Percentiles rank a stretch among this genome's conserved stretches.
Evolutionary conservation across 2,888 invertebrate genomes (phyloP).

Genomic region (Carcina quercana): DNA sequence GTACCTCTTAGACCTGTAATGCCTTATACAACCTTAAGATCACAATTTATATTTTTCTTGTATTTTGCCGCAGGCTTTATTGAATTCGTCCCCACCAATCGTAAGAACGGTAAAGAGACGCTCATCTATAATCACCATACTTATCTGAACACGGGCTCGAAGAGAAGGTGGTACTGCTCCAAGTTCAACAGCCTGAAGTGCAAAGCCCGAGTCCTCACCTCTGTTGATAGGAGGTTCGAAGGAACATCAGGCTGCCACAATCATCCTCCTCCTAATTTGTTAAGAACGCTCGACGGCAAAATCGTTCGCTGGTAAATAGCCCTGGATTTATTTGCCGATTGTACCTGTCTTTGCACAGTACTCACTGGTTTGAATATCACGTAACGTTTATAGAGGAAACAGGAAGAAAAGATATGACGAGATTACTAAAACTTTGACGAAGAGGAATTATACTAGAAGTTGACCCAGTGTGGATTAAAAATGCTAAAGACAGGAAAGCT

Average conservation of each 20-base stretch:
- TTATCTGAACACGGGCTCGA: conserved; percentile 6
- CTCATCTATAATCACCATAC: conserved; percentile 22
- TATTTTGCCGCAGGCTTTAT: background rate
- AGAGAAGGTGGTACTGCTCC: conserved; percentile 20
- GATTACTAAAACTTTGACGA: too few relatives aligned
- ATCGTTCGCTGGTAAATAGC: background rate
- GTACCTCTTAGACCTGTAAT: too few relatives aligned
- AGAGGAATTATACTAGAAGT: too few relatives aligned
- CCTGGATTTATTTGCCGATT: too few relatives aligned
- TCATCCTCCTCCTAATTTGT: conserved; percentile 15
- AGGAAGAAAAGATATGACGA: too few relatives aligned
- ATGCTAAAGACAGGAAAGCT: too few relatives aligned
- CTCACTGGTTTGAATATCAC: too few relatives aligned
- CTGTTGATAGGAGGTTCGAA: conserved; percentile 7
- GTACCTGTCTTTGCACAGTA: too few relatives aligned
- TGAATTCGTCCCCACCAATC: conserved; percentile 17
- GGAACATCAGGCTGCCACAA: conserved; percentile 12
- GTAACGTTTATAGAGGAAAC: too few relatives aligned
- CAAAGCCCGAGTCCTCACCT: conserved; percentile 11
- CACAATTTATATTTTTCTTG: background rate
- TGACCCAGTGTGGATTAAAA: too few relatives aligned
- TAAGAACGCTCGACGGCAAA: background rate
- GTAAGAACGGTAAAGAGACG: conserved; percentile 17
- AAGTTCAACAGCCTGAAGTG: conserved; percentile 6
- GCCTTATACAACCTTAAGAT: background rate